Evolutionary conservation across 2,797 vertebrate species (phyloP).

Genomic region (Megaceryle alcyon): DNA sequence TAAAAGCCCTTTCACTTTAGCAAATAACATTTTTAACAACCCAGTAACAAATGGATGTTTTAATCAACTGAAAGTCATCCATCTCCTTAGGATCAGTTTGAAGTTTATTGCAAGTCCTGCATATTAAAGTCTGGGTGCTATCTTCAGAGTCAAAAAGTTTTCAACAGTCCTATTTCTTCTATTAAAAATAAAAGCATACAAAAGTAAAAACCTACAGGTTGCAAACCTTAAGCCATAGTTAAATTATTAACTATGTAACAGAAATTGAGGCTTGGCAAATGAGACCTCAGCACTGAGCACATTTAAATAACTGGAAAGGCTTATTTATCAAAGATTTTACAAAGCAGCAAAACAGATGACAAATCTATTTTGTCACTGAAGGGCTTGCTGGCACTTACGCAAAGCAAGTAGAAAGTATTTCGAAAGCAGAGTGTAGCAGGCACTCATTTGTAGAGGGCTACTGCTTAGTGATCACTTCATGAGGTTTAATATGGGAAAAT

Average conservation of each 20-base stretch:
- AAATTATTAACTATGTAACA: not conserved
- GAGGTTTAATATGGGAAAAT: not conserved
- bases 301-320: not conserved
- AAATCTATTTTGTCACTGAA: not conserved
- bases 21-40: conserved; percentile 18
- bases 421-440: rapidly evolving
- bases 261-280: not conserved
- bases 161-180: not conserved
- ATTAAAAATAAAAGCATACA: not conserved
- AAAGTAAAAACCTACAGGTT: not conserved
- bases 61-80: not conserved
- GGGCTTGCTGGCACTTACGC: not conserved
- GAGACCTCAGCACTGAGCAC: not conserved
- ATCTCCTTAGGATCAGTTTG: not conserved
- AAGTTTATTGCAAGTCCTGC: not conserved
- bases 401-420: not conserved
- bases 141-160: not conserved
- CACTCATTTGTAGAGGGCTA: not conserved
- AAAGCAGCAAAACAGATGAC: not conserved
- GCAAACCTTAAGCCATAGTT: not conserved
- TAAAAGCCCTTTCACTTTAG: not conserved
- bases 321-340: not conserved
- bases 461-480: not conserved
- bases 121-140: not conserved
- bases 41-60: not conserved